These are phyloP conservation scores for Metacarcinus magister DNA, from an alignment of 2,888 invertebrate species.

Conservation along the genomic window DNA sequence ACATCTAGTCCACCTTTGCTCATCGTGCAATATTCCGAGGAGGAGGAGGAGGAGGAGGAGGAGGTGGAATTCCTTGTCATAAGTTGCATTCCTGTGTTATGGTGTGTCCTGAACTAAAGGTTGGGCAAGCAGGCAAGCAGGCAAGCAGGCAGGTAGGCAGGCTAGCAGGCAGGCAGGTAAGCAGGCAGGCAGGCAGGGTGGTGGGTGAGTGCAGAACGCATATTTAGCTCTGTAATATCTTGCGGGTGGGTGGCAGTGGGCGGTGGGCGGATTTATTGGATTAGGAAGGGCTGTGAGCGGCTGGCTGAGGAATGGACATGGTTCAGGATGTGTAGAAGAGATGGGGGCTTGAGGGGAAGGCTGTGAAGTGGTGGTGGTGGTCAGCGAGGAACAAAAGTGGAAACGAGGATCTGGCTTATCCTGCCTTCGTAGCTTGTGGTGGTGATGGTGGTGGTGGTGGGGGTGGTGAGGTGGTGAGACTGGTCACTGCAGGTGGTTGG, in stretches of 20 bases:
- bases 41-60: slow-evolving; percentile 19
- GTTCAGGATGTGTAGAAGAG: neutral
- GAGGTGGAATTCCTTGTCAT: neutral
- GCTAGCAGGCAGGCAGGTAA: neutral
- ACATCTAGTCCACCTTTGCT: too few relatives aligned
- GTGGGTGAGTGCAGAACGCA: neutral
- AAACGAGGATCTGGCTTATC: too few relatives aligned
- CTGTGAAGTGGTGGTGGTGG: neutral
- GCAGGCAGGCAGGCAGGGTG: neutral
- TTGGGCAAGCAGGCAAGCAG: too few relatives aligned
- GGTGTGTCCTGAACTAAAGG: neutral
- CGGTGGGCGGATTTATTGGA: neutral
- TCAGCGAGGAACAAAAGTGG: neutral
- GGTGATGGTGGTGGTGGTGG: too few relatives aligned
- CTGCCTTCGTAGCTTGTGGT: too few relatives aligned
- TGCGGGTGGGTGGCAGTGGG: too few relatives aligned
- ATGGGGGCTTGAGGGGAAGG: neutral
- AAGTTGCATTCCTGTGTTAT: slow-evolving; percentile 26
- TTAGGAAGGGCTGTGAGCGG: too few relatives aligned
- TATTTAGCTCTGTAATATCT: too few relatives aligned
- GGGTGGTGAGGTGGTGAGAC: too few relatives aligned
- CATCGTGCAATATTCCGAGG: too few relatives aligned
- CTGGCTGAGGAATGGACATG: neutral
- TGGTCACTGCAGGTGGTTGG: too few relatives aligned
- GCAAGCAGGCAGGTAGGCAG: neutral